phyloP scores from a whole-genome alignment of 2,797 vertebrate species.

The Rhynchonycteris naso region DNA sequence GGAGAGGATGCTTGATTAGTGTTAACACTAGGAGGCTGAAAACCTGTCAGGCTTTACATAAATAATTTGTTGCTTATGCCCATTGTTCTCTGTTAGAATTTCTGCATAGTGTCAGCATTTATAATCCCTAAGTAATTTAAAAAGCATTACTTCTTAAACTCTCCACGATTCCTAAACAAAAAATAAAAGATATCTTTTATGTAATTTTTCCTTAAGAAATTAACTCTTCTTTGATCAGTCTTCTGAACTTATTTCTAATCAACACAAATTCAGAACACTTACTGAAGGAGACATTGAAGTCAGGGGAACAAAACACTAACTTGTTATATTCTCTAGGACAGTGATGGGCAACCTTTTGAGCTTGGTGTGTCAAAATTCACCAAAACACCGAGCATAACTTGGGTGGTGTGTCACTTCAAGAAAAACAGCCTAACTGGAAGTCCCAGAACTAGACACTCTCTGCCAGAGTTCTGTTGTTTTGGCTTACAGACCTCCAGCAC shows the following conservation, averaged over 20 bases:
- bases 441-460: no score
- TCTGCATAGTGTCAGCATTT: constrained; percentile 77
- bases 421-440: no score
- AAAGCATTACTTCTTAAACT: constrained; percentile 78
- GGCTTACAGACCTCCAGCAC: no score
- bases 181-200: constrained; percentile 65
- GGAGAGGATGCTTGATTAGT: constrained; percentile 76
- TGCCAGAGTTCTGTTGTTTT: no score
- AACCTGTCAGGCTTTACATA: constrained; percentile 73
- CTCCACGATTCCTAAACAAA: constrained; percentile 75
- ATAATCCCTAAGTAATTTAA: constrained; percentile 82
- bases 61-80: constrained; percentile 72
- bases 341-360: no score
- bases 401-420: no score
- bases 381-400: no score
- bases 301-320: constrained; percentile 73
- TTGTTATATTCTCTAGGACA: constrained; percentile 69
- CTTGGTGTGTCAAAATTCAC: no score
- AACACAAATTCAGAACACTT: constrained; percentile 74
- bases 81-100: constrained; percentile 73
- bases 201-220: constrained; percentile 81
- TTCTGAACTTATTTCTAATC: constrained; percentile 71
- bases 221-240: constrained; percentile 71
- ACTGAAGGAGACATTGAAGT: constrained; percentile 78
- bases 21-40: constrained; percentile 69